Base-by-base conservation (phyloP, 2,797 vertebrate species). In the Sebastes variabilis region DNA sequence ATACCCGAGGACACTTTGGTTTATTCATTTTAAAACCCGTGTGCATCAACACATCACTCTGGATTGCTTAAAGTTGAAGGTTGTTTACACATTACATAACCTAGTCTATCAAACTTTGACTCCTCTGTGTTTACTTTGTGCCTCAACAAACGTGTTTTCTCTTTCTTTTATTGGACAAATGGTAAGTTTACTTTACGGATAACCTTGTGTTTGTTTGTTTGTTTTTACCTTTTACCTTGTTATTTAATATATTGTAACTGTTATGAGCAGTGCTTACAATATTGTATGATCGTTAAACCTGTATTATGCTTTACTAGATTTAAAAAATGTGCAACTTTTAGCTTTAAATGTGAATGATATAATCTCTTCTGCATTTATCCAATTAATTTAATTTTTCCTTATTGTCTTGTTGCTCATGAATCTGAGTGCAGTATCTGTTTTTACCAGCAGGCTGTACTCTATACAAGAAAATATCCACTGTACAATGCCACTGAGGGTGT, bases 371-470 rank as follows among this genome's bases (percentile, higher is more conserved):
- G 10, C 5, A 36, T 62, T 38, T 0, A 29, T 54, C 2, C 1
- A 4, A 8, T 36, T 13, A 1, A 22, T 65, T 5, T 5, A 1
- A 27, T 54, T 36, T 58, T 36, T 11, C 13, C 7, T 22, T 1
- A 8, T 7, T 42, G 11, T 64, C 2, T 11, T 32, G 22, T 24
- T 16, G 20, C 14, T 29, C 3, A 36, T 46, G 3, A 58, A 34
- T 2, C 36, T 25, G 52, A 10, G 25, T 81, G 79, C 69, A 85
- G 18, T 77, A 3, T 20, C 6, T 36, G 4, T 0, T 59, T 77
- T 82, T 32, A 83, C 91, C 93, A 92, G 78, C 69, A 86, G 91
- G 76, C 36, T 78, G 82, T 61, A 52, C 81, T 83, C 59, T 79
- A 71, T 56, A 75, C 79, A 67, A 72, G 5, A 32, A 80, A 54